Evolutionary conservation across 2,797 vertebrate species (phyloP), one percentile per base, ranked within the genome.

Genomic region (Adrianichthys oophorus): DNA sequence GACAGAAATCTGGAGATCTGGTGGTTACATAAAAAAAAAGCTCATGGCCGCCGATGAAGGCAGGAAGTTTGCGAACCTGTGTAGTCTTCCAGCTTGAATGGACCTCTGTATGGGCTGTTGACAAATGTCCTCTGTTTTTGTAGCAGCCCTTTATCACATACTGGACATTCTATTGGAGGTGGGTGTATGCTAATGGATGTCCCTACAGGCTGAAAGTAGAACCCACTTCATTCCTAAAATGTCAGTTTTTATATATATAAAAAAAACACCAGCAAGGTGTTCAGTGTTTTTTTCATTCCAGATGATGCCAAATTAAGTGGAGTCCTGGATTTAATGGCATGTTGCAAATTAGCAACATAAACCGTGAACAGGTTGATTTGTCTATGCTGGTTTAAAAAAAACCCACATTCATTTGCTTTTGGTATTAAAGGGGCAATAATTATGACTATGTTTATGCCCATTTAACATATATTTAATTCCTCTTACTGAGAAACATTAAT

Each of bases 1-100:
- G 79, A 83, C 64, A 66, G 60, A 69, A 59, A 51, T 56, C 65
- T 3, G 17, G 62, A 50, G 44, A 57, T 57, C 53, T 41, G 7
- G 53, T 48, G 48, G 55, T 70, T 49, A 32, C 58, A 17, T 77
- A 68, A 79, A 70, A 68, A 64, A 77, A 77, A 83, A 73, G 76
- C 77, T 74, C 65, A 64, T 61, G 43, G 41, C 55, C 24, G 51
- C 41, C 50, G 46, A 26, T 61, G 54, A 58, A 50, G 69, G 59
- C 79, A 71, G 64, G 71, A 78, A 72, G 74, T 78, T 52, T 53
- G 72, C 67, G 43, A 63, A 74, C 68, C 65, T 70, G 76, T 79
- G 79, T 84, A 78, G 83, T 76, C 80, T 74, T 58, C 47, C 7
- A 15, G 45, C 21, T 60, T 86, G 68, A 88, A 86, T 81, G 63